phyloP scores from a whole-genome alignment of 2,797 vertebrate genomes.

The Alauda arvensis region DNA sequence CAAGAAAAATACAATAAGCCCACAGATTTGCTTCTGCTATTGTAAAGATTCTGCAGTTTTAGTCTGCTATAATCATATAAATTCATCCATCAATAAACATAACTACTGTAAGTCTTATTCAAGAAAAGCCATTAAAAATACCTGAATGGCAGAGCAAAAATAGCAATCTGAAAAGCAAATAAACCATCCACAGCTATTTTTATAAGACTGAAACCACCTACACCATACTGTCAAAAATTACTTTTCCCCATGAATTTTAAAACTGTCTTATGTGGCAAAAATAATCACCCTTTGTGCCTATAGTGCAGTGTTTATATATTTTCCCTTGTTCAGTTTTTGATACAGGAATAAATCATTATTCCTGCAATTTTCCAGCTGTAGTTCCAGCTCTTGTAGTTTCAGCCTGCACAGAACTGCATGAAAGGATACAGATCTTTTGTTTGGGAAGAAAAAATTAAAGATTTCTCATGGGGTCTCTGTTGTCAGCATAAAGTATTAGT shows the following conservation, averaged over 20 bases:
- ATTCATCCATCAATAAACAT: slow-evolving; percentile 39
- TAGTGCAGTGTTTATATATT: slow-evolving; percentile 15
- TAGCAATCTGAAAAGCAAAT: slow-evolving; percentile 25
- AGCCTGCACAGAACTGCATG: not conserved
- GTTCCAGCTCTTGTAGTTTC: not conserved
- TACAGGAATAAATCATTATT: not conserved
- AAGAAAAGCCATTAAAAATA: slow-evolving; percentile 31
- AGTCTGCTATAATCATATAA: slow-evolving; percentile 20
- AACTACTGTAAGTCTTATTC: not conserved
- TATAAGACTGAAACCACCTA: slow-evolving; percentile 7
- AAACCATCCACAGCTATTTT: not conserved
- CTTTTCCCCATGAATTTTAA: slow-evolving; percentile 44
- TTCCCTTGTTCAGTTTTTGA: slow-evolving; percentile 30
- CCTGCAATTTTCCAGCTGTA: slow-evolving; percentile 6
- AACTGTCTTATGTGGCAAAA: slow-evolving; percentile 28
- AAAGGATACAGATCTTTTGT: slow-evolving; percentile 1
- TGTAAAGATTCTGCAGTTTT: slow-evolving; percentile 21
- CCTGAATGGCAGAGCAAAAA: slow-evolving; percentile 12
- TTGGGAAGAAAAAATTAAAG: not conserved
- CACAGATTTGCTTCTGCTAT: not conserved
- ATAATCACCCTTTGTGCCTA: slow-evolving; percentile 35
- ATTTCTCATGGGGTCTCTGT: not conserved
- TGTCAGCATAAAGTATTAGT: not conserved
- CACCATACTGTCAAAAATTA: slow-evolving; percentile 36
- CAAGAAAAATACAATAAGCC: slow-evolving; percentile 3